These are phyloP conservation scores for Artibeus lituratus DNA, from an alignment of 2,797 vertebrate genomes.

Conservation along the genomic window DNA sequence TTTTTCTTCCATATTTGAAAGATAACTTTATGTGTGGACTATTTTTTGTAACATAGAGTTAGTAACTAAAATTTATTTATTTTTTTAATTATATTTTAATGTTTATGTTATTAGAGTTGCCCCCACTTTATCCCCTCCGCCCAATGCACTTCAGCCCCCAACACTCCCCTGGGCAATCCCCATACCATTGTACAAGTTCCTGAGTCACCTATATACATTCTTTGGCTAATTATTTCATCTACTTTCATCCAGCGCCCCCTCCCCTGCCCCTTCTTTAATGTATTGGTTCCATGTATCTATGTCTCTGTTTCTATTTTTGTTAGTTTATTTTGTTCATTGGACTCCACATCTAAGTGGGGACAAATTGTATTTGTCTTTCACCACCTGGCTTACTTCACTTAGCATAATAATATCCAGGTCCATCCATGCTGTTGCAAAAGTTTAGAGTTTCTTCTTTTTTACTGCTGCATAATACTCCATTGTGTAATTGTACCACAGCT, in stretches of 20 bases:
- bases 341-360: background rate
- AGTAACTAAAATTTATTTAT: slow-evolving; percentile 81
- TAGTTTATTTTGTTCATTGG: background rate
- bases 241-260: background rate
- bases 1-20: slow-evolving; percentile 90
- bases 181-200: background rate
- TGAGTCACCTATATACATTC: background rate
- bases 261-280: background rate
- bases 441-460: background rate
- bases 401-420: background rate
- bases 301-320: background rate
- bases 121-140: background rate
- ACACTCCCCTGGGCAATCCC: background rate
- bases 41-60: slow-evolving; percentile 82
- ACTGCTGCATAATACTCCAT: background rate
- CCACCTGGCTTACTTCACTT: background rate
- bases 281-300: background rate
- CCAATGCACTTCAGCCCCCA: background rate
- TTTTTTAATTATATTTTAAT: background rate
- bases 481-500: background rate
- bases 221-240: background rate
- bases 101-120: background rate
- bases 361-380: background rate
- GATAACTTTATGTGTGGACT: slow-evolving; percentile 85
- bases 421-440: background rate